A percentile compares a stretch with the other conserved stretches of the same genome.
Conservation (phyloP, 2,888 invertebrate genomes). For the Ectropis crepuscularia region DNA sequence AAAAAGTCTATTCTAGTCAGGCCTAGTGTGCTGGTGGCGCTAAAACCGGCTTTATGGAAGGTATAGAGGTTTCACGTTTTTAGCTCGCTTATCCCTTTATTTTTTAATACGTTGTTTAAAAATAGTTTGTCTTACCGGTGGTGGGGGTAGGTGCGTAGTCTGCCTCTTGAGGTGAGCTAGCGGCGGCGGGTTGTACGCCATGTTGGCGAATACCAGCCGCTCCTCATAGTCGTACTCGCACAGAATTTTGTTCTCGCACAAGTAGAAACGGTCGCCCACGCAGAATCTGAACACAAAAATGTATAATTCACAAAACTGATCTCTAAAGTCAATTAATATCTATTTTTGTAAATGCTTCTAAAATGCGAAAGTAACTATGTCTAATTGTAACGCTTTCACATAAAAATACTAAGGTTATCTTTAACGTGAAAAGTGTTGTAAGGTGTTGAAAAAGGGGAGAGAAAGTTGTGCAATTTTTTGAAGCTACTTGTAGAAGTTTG, state of each 20-base stretch:
- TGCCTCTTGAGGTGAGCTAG: conserved; percentile 92
- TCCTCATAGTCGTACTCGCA: conserved; percentile 99
- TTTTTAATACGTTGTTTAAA: too few species aligned
- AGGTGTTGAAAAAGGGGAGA: too few species aligned
- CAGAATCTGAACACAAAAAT: conserved; percentile 90
- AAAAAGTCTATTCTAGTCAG: too few species aligned
- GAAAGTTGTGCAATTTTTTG: too few species aligned
- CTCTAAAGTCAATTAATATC: neutral
- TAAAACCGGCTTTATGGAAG: too few species aligned
- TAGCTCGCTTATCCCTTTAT: too few species aligned
- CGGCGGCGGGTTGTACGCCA: conserved; percentile 95
- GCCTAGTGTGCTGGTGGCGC: too few species aligned
- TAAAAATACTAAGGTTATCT: too few species aligned
- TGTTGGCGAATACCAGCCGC: conserved; percentile 96
- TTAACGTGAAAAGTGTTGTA: too few species aligned
- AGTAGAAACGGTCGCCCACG: conserved; percentile 98
- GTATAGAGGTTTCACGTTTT: too few species aligned
- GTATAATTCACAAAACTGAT: neutral
- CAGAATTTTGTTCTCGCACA: conserved; percentile 98
- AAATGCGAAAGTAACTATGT: too few species aligned
- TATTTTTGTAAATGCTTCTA: neutral
- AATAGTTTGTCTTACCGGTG: conserved; percentile 78
- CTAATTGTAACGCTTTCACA: neutral
- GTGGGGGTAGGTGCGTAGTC: conserved; percentile 85
- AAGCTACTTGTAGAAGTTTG: too few species aligned